Evolutionary conservation across 2,113 vertebrate species (phyloP), one percentile per base, ranked within the genome.

Genomic region (Aphyosemion australe): DNA sequence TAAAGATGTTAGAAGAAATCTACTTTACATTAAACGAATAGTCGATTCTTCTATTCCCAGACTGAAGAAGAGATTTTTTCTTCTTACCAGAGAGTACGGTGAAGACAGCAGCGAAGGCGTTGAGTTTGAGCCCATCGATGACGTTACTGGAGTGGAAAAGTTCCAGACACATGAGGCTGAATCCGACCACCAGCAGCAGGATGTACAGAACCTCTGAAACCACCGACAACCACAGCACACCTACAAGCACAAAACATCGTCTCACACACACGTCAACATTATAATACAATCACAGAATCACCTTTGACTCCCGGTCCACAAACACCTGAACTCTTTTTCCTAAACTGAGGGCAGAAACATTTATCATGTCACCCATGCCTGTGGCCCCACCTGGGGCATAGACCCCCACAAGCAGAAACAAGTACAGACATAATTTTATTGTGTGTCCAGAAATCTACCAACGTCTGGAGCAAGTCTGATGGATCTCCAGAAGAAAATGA

Each of bases 161-260:
- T 84, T 99, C 97, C 11, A 99, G 90, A 91, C 96, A 99, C 97
- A 98, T 99, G 72, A 99, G 95, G 83, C 94, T 97, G 94, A 98
- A 98, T 74, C 96, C 97, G 1, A 97, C 95, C 69, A 97, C 92
- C 90, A 99, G 90, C 87, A 99, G 93, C 76, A 96, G 92, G 89
- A 99, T 98, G 91, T 97, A 99, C 56, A 99, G 91, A 58, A 96
- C 94, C 91, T 99, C 97, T 0, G 97, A 98, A 60, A 98, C 96
- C 82, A 99, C 95, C 0, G 96, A 97, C 80, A 99, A 62, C 96
- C 96, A 98, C 88, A 99, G 87, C 79, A 99, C 97, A 76, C 97
- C 97, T 99, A 92, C 21, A 77, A 20, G 3, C 73, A 49, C 32
- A 9, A 53, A 37, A 37, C 34, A 37, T 5, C 26, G 5, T 26